Conservation (phyloP, 2,797 vertebrate genomes). For the Tympanoctomys barrerae region DNA sequence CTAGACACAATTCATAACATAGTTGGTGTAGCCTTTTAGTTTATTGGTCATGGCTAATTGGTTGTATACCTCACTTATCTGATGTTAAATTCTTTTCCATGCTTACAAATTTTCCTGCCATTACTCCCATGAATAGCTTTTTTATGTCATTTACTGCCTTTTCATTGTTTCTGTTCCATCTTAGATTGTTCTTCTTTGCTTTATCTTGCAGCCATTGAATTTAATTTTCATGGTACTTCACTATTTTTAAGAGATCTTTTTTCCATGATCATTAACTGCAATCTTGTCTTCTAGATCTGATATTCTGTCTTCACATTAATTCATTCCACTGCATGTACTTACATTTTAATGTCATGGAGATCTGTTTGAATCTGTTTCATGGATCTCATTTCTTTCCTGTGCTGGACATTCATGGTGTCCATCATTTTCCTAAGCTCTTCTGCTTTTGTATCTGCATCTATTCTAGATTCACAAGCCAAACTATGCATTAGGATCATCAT, state of each 20-base stretch:
- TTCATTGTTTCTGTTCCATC: not conserved
- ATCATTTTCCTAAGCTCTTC: not conserved
- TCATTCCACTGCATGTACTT: not conserved
- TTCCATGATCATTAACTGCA: not conserved
- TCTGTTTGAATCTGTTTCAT: not conserved
- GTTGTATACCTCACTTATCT: not conserved
- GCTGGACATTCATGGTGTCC: not conserved
- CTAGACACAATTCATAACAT: too few relatives aligned
- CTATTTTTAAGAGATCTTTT: not conserved
- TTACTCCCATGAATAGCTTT: not conserved
- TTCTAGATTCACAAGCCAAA: not conserved
- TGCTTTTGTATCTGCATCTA: not conserved
- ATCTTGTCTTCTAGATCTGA: not conserved
- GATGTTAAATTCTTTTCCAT: not conserved
- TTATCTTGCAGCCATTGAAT: not conserved
- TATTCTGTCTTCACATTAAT: not conserved
- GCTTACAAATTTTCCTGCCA: not conserved
- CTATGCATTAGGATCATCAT: not conserved
- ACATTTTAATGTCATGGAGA: not conserved
- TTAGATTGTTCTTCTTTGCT: not conserved
- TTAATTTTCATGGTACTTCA: not conserved
- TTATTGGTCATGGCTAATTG: not conserved
- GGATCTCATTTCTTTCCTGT: not conserved
- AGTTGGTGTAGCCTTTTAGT: not conserved
- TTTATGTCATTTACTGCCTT: not conserved